Conservation (phyloP, 2,797 vertebrate species). For the Cyprinodon diabolis region DNA sequence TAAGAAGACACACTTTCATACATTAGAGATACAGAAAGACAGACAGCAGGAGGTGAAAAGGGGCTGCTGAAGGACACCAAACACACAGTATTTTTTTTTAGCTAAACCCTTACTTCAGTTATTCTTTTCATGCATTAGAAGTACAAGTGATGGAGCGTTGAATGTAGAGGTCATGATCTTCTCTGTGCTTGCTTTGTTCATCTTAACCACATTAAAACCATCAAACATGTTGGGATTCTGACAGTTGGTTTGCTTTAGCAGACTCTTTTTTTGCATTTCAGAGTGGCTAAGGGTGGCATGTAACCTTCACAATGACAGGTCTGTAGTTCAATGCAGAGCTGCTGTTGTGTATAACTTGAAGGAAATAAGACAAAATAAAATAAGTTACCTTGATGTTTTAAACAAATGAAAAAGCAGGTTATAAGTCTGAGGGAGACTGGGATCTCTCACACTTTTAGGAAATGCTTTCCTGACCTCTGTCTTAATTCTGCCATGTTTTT, state of each 20-base stretch:
- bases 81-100: conserved; percentile 20
- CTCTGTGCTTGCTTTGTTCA: conserved; percentile 6
- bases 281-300: conserved; percentile 11
- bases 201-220: conserved; percentile 29
- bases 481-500: neutral
- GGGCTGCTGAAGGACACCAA: conserved; percentile 46
- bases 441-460: neutral
- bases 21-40: conserved; percentile 24
- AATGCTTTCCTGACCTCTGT: neutral
- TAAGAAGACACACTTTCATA: conserved; percentile 41
- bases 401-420: neutral
- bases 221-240: conserved; percentile 4
- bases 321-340: neutral
- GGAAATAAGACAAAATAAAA: neutral
- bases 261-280: conserved; percentile 26
- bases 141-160: conserved; percentile 31
- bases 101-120: conserved; percentile 20
- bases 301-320: conserved; percentile 33
- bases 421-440: neutral
- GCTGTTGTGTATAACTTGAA: neutral
- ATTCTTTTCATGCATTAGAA: conserved; percentile 54
- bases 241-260: neutral
- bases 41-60: conserved; percentile 34
- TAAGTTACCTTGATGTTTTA: conserved; percentile 4
- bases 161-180: conserved; percentile 28